phyloP scores from a whole-genome alignment of 2,797 vertebrate genomes.

The Stomatorhinus walkeri region DNA sequence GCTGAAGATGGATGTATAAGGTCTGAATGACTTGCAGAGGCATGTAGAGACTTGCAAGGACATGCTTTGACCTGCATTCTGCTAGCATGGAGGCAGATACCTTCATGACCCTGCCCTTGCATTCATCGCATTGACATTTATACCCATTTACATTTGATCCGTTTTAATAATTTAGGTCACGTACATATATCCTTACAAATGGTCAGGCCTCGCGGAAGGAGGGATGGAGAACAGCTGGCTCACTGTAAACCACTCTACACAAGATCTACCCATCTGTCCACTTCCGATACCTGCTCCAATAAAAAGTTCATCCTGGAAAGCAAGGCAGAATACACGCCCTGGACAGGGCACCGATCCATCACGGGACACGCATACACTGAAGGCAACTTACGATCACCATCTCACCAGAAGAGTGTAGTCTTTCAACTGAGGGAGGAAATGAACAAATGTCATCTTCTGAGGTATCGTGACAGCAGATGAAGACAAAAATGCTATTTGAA shows the following conservation, averaged over 20 bases:
- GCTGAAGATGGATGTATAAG: background rate
- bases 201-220: background rate
- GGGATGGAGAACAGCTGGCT: background rate
- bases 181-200: background rate
- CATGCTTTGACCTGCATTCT: slow-evolving; percentile 50
- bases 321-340: background rate
- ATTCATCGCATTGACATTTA: background rate
- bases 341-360: background rate
- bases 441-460: background rate
- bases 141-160: background rate
- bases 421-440: slow-evolving; percentile 2
- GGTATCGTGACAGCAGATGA: background rate
- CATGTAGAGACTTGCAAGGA: slow-evolving; percentile 51
- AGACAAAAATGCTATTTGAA: background rate
- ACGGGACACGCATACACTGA: background rate
- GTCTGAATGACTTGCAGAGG: slow-evolving; percentile 44
- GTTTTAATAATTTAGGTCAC: slow-evolving; percentile 1
- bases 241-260: background rate
- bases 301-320: background rate
- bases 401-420: slow-evolving; percentile 3
- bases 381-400: background rate
- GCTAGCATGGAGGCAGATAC: slow-evolving; percentile 55
- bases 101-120: slow-evolving; percentile 18
- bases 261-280: background rate
- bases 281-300: background rate